phyloP scores from a whole-genome alignment of 2,888 invertebrate species.

The Cyrtodaria siliqua region DNA sequence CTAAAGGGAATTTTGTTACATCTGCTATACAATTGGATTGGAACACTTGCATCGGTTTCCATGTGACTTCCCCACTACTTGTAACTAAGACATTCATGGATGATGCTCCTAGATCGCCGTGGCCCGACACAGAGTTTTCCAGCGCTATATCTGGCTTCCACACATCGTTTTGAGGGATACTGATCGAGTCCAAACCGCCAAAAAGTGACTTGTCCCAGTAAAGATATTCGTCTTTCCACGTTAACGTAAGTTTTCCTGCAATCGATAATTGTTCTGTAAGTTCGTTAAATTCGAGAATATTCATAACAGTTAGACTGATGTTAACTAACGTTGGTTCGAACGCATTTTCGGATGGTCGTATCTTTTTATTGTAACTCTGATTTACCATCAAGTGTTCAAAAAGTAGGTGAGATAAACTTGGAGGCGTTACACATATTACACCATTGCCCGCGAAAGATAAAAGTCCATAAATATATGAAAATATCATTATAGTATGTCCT shows the following conservation, averaged over 20 bases:
- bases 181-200: conserved; percentile 15
- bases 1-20: conserved; percentile 42
- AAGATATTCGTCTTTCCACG: conserved; percentile 31
- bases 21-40: conserved; percentile 33
- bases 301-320: conserved; percentile 21
- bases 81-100: conserved; percentile 18
- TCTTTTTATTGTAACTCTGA: conserved; percentile 33
- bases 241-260: conserved; percentile 14
- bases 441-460: too few species aligned
- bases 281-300: conserved; percentile 45
- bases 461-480: too few species aligned
- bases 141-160: conserved; percentile 35
- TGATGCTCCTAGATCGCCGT: conserved; percentile 15
- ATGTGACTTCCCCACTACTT: conserved; percentile 24
- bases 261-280: conserved; percentile 37
- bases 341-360: conserved; percentile 39
- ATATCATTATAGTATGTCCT: too few species aligned
- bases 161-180: conserved; percentile 22
- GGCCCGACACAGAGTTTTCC: conserved; percentile 39
- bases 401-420: conserved; percentile 5
- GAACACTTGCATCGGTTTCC: conserved; percentile 50
- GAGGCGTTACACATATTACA: too few species aligned
- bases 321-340: conserved; percentile 22
- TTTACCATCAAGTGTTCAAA: conserved; percentile 25
- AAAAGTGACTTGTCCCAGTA: conserved; percentile 29